A percentile compares a stretch with the other conserved stretches of the same genome.
Evolutionary conservation across 2,888 invertebrate species (phyloP).

Genomic region (Melolontha melolontha): DNA sequence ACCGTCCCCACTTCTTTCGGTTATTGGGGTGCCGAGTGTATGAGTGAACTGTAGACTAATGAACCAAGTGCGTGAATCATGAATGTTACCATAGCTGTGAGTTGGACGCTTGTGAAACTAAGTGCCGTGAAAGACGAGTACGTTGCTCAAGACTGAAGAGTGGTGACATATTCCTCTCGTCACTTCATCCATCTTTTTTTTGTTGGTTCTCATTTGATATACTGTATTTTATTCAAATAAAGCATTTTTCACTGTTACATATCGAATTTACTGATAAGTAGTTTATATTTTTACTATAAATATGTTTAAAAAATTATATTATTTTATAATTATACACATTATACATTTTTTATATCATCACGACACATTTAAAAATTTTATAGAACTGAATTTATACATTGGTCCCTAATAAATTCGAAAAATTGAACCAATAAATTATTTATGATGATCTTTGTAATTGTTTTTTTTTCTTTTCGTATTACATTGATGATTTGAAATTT

Average conservation of each 20-base stretch:
- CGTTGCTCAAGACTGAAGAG: slow-evolving; percentile 61
- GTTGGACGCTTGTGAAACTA: slow-evolving; percentile 58
- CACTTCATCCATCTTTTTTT: slow-evolving; percentile 51
- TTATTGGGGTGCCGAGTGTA: slow-evolving; percentile 60
- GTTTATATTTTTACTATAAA: slow-evolving; percentile 47
- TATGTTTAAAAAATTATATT: slow-evolving; percentile 48
- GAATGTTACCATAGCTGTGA: slow-evolving; percentile 54
- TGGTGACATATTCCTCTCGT: slow-evolving; percentile 56
- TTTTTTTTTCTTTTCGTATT: too few relatives aligned
- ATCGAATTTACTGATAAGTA: slow-evolving; percentile 53
- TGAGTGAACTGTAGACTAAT: slow-evolving; percentile 52
- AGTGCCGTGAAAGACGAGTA: slow-evolving; percentile 52
- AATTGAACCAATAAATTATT: background rate
- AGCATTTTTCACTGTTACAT: slow-evolving; percentile 52
- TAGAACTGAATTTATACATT: background rate
- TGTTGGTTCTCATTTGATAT: slow-evolving; percentile 48
- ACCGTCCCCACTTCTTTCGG: slow-evolving; percentile 57
- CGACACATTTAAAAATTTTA: background rate
- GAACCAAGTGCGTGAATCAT: slow-evolving; percentile 55
- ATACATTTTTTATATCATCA: slow-evolving; percentile 38
- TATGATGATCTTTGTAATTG: too few relatives aligned
- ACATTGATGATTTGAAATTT: slow-evolving; percentile 24
- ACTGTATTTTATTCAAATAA: slow-evolving; percentile 49
- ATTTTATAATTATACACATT: slow-evolving; percentile 42
- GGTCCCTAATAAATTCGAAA: background rate